phyloP scores from a whole-genome alignment of 2,888 invertebrate genomes.

The Orthosia cruda region DNA sequence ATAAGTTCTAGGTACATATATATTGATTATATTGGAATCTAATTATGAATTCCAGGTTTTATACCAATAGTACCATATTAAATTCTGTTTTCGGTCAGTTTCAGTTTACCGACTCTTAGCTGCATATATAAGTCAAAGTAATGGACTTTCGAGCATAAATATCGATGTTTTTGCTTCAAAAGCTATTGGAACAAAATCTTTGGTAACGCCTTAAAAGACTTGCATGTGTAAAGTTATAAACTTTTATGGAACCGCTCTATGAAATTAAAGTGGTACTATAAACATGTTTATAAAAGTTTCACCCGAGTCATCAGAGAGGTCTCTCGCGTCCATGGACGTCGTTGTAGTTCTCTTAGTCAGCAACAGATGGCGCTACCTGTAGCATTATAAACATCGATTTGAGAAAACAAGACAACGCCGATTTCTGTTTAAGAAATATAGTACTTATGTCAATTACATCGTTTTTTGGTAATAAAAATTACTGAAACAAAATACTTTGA shows the following conservation, averaged over 20 bases:
- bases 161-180: background rate
- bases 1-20: background rate
- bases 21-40: background rate
- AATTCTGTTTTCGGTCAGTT: background rate
- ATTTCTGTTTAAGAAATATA: background rate
- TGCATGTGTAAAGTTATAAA: background rate
- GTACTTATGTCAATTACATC: background rate
- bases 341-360: slow-evolving; percentile 38
- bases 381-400: slow-evolving; percentile 28
- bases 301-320: slow-evolving; percentile 60
- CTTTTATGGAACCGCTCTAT: slow-evolving; percentile 3
- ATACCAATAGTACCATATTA: background rate
- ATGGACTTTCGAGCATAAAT: background rate
- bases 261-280: slow-evolving; percentile 19
- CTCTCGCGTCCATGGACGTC: slow-evolving; percentile 43
- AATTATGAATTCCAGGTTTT: background rate
- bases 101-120: background rate
- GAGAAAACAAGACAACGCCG: background rate
- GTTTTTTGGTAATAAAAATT: background rate
- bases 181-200: background rate
- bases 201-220: background rate
- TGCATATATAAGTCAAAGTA: background rate
- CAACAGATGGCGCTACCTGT: slow-evolving; percentile 64
- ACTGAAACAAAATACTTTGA: background rate
- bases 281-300: slow-evolving; percentile 40